These are phyloP conservation scores for Silurus meridionalis DNA, from an alignment of 2,113 vertebrate genomes.

Conservation along the genomic window DNA sequence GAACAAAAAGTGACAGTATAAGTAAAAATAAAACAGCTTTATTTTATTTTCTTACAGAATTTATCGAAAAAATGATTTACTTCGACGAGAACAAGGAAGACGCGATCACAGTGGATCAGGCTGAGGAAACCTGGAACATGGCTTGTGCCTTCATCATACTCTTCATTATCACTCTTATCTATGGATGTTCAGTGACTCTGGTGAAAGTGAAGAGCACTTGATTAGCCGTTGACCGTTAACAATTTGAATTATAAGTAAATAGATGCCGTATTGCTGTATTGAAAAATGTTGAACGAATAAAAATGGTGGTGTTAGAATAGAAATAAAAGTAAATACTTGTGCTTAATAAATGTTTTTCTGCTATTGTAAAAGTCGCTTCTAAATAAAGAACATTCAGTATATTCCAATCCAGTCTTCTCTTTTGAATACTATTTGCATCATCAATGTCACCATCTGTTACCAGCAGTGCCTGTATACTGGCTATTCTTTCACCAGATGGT, in stretches of 20 bases:
- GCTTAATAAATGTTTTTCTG: no score
- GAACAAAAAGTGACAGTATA: no score
- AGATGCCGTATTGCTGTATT: no score
- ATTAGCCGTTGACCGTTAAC: not conserved
- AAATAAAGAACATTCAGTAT: no score
- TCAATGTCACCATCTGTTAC: no score
- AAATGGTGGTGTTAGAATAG: no score
- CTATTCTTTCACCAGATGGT: no score
- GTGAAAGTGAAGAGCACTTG: slow-evolving; percentile 63
- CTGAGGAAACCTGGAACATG: slow-evolving; percentile 63
- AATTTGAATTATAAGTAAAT: not conserved
- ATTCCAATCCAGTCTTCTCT: no score
- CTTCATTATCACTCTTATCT: slow-evolving; percentile 64
- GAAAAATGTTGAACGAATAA: not conserved
- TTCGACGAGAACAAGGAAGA: slow-evolving; percentile 36
- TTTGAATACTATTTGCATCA: no score
- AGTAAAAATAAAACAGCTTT: not conserved
- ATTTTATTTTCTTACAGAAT: slow-evolving; percentile 15
- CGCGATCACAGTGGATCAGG: slow-evolving; percentile 45
- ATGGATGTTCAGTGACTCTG: slow-evolving; percentile 58
- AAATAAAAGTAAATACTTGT: no score
- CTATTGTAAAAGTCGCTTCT: no score
- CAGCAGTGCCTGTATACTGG: no score
- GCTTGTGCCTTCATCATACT: slow-evolving; percentile 60
- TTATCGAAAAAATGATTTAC: slow-evolving; percentile 31